Conservation (phyloP, 1,140 invertebrate species). For the Globodera ellingtonae region DNA sequence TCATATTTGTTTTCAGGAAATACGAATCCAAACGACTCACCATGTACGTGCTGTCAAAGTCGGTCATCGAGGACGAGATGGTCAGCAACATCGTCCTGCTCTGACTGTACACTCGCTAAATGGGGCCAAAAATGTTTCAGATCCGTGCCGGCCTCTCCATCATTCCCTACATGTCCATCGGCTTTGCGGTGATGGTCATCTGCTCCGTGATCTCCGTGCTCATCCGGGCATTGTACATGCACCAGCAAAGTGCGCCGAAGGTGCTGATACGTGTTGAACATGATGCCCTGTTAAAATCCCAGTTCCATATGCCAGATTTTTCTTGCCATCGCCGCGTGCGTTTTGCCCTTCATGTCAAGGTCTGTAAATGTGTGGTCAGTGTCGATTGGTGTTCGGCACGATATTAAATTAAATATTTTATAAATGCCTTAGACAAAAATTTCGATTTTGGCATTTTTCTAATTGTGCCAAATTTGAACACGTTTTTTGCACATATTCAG, state of each 20-base stretch:
- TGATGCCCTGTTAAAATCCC: slow-evolving; percentile 49
- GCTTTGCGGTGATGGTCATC: slow-evolving; percentile 59
- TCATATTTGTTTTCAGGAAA: slow-evolving; percentile 42
- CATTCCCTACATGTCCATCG: slow-evolving; percentile 58
- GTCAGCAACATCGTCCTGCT: slow-evolving; percentile 28
- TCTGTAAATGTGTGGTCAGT: too few species aligned
- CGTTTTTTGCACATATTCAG: not conserved
- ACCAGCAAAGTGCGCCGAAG: slow-evolving; percentile 59
- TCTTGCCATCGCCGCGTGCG: slow-evolving; percentile 49
- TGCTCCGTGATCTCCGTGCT: slow-evolving; percentile 56
- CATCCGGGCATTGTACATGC: slow-evolving; percentile 59
- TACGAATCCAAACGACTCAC: slow-evolving; percentile 53
- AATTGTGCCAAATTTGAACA: not conserved
- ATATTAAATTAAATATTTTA: too few species aligned
- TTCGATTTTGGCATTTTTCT: too few species aligned
- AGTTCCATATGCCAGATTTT: slow-evolving; percentile 20
- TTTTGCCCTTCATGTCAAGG: slow-evolving; percentile 59
- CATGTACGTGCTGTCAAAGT: slow-evolving; percentile 56
- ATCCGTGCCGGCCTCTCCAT: slow-evolving; percentile 57
- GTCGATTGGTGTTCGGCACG: too few species aligned
- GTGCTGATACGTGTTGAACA: slow-evolving; percentile 25
- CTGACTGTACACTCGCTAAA: not conserved
- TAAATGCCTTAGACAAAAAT: too few species aligned
- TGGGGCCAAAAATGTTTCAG: not conserved
- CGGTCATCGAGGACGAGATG: slow-evolving; percentile 64